Conservation (phyloP, 1,140 invertebrate species). For the Drepana arcuata region DNA sequence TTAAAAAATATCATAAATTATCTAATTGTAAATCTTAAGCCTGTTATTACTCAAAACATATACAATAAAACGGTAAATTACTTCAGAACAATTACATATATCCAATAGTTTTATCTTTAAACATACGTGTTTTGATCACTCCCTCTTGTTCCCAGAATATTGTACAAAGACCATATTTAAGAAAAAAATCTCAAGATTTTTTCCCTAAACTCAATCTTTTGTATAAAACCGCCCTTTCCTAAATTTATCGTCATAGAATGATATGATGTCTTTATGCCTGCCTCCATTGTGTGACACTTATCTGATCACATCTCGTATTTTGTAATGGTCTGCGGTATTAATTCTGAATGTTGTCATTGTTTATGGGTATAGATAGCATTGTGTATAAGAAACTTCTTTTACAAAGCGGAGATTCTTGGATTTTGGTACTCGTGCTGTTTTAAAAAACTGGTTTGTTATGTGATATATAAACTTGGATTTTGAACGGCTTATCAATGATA, state of each 20-base stretch:
- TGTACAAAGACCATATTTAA: constrained; percentile 37
- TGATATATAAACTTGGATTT: too few species aligned
- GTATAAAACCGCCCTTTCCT: constrained; percentile 54
- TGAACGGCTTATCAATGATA: too few species aligned
- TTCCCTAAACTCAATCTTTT: constrained; percentile 45
- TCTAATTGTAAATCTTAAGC: too few species aligned
- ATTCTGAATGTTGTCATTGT: too few species aligned
- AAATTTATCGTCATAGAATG: constrained; percentile 63
- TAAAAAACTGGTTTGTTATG: too few species aligned
- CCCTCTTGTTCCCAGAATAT: constrained; percentile 50
- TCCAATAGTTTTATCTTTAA: too few species aligned
- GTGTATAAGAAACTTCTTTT: too few species aligned
- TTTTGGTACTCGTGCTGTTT: too few species aligned
- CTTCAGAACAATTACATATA: too few species aligned
- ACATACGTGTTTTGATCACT: constrained; percentile 60
- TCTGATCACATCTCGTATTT: constrained; percentile 55
- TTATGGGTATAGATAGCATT: too few species aligned
- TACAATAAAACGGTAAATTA: constrained; percentile 34
- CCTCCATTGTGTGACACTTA: constrained; percentile 58
- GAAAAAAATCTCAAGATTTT: constrained; percentile 42
- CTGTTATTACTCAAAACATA: constrained; percentile 1
- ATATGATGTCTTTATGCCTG: constrained; percentile 68
- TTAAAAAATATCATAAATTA: constrained; percentile 1
- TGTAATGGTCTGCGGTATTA: too few species aligned
- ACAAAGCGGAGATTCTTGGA: too few species aligned